These are phyloP conservation scores for Quiscalus mexicanus DNA, from an alignment of 2,113 vertebrate species.

Conservation along the genomic window DNA sequence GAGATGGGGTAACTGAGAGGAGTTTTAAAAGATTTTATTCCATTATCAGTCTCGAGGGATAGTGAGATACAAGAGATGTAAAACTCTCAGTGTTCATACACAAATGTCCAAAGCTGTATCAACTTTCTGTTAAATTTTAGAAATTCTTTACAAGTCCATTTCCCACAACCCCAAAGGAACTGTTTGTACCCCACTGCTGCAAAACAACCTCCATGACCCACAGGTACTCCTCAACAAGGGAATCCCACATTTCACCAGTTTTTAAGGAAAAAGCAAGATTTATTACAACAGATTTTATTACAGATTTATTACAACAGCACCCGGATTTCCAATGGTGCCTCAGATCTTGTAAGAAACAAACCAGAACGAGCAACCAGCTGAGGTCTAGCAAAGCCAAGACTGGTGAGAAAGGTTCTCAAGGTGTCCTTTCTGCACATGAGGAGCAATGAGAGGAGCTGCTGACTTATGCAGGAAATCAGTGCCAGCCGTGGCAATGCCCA, in stretches of 20 bases:
- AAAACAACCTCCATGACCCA: background rate
- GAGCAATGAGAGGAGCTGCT: background rate
- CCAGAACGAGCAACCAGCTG: background rate
- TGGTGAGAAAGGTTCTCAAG: background rate
- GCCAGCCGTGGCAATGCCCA: background rate
- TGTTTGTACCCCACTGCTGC: background rate
- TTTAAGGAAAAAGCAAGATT: background rate
- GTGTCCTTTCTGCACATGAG: background rate
- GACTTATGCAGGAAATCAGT: background rate
- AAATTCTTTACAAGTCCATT: background rate
- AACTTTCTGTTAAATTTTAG: background rate
- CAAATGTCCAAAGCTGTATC: background rate
- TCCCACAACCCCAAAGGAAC: background rate
- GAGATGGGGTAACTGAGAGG: background rate
- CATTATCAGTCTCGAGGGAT: background rate
- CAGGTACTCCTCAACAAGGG: background rate
- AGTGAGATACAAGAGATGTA: background rate
- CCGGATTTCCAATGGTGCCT: fast-evolving
- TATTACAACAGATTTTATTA: no score
- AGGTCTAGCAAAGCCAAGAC: background rate
- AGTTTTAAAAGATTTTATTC: background rate
- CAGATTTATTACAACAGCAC: background rate
- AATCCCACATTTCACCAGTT: background rate
- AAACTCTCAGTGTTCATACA: background rate
- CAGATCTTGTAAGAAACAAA: background rate